Evolutionary conservation across 2,888 invertebrate genomes (phyloP).

Genomic region (Pristionchus mayeri): DNA sequence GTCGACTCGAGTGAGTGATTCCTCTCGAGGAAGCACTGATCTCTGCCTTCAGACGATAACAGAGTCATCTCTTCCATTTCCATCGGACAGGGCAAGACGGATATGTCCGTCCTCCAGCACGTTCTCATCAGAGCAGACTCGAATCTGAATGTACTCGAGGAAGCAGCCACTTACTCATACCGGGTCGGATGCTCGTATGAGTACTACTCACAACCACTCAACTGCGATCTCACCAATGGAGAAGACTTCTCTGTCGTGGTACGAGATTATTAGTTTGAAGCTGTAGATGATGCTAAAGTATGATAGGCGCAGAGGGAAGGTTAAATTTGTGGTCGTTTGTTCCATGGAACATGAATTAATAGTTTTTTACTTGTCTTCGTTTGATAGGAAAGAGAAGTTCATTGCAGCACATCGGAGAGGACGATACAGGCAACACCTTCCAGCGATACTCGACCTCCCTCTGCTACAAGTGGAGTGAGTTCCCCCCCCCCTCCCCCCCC

Average conservation of each 20-base stretch:
- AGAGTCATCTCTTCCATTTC: slow-evolving; percentile 22
- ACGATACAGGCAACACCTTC: slow-evolving; percentile 46
- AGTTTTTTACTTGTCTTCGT: no score
- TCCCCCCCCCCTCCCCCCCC: no score
- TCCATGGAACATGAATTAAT: no score
- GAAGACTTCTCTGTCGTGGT: slow-evolving; percentile 41
- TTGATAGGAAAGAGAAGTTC: no score
- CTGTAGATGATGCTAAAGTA: no score
- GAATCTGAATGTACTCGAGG: background rate
- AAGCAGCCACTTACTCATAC: slow-evolving; percentile 42
- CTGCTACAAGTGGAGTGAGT: slow-evolving; percentile 47
- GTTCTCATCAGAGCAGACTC: background rate
- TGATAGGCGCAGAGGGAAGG: no score
- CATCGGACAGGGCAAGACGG: background rate
- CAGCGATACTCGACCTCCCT: slow-evolving; percentile 46
- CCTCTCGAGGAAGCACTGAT: background rate
- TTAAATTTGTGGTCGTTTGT: no score
- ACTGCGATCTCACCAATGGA: slow-evolving; percentile 10
- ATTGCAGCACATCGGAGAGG: slow-evolving; percentile 46
- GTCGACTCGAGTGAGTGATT: slow-evolving; percentile 26
- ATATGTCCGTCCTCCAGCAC: slow-evolving; percentile 12
- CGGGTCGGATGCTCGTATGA: slow-evolving; percentile 61
- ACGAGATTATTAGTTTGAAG: no score
- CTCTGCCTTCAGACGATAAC: background rate
- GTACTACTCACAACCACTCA: slow-evolving; percentile 63